Conservation (phyloP, 2,888 invertebrate species). For the Lithosia quadra region DNA sequence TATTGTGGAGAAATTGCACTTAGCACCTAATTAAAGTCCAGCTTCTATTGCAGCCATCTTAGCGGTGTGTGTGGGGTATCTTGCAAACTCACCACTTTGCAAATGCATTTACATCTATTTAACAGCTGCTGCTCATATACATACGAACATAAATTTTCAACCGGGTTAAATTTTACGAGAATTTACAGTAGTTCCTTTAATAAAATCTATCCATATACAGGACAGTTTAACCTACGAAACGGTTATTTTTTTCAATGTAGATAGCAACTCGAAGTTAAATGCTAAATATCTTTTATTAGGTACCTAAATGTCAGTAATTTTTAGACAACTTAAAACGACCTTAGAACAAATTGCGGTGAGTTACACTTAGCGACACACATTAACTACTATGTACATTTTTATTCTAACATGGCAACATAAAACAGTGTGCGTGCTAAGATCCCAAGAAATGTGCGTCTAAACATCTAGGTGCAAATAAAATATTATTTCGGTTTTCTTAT, state of each 20-base stretch:
- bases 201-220: background rate
- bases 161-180: background rate
- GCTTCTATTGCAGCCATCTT: no score
- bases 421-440: background rate
- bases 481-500: background rate
- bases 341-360: background rate
- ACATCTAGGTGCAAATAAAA: background rate
- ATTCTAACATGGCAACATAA: background rate
- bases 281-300: no score
- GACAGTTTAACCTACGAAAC: no score
- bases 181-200: background rate
- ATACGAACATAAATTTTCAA: no score
- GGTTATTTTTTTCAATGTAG: no score
- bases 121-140: no score
- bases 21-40: no score
- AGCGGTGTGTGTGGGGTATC: no score
- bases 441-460: background rate
- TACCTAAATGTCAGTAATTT: background rate
- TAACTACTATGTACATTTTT: background rate
- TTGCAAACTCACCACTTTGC: background rate
- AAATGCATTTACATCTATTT: background rate
- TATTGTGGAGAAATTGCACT: no score
- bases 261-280: no score
- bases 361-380: background rate
- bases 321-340: background rate